Conservation (phyloP, 2,888 invertebrate genomes). For the Netelia virgata region DNA sequence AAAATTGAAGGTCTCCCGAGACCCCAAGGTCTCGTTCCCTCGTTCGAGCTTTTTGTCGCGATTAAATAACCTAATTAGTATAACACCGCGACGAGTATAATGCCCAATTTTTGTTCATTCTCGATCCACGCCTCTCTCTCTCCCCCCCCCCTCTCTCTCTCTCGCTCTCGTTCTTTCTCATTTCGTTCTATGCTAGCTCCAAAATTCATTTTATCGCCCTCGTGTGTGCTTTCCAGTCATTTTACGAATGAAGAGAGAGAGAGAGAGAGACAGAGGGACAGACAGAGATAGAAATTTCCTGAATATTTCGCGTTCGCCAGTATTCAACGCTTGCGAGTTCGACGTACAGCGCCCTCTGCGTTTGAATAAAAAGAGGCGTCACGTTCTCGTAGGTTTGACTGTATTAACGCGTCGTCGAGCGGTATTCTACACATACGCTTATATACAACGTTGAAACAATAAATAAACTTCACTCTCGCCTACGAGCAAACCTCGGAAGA, state of each 20-base stretch:
- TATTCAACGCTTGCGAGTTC: conserved; percentile 9
- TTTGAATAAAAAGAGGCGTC: conserved; percentile 8
- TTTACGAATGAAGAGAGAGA: not conserved
- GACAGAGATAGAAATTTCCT: not conserved
- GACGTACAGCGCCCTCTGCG: not conserved
- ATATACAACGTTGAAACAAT: conserved; percentile 8
- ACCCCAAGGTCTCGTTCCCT: not conserved
- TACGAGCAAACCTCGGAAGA: conserved; percentile 31
- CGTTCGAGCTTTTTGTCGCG: conserved; percentile 19
- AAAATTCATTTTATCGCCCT: conserved; percentile 41
- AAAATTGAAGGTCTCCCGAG: conserved; percentile 40
- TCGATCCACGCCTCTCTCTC: not conserved
- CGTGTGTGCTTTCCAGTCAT: not conserved
- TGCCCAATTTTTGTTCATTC: not conserved
- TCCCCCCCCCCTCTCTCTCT: not conserved
- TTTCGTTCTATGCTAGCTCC: not conserved
- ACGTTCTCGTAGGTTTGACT: not conserved
- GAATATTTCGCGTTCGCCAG: conserved; percentile 9
- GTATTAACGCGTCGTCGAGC: not conserved
- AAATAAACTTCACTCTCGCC: not conserved
- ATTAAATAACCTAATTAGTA: conserved; percentile 48
- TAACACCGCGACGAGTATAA: conserved; percentile 18
- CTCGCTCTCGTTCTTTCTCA: not conserved
- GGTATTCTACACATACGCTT: not conserved
- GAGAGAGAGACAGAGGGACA: no score